Evolutionary conservation across 2,797 vertebrate species (phyloP).

Genomic region (Lepilemur septentrionalis): DNA sequence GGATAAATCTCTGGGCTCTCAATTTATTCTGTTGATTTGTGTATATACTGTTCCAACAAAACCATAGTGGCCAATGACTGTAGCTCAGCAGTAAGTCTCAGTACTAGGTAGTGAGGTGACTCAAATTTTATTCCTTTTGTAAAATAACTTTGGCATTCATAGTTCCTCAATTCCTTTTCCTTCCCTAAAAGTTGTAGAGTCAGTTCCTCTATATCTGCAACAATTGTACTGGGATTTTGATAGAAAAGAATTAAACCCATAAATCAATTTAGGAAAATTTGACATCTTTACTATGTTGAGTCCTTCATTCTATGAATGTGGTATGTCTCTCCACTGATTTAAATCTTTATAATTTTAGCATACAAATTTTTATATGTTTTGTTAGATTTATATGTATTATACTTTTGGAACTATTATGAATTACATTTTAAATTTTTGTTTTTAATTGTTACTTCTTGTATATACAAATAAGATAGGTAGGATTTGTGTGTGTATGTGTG

Average conservation of each 20-base stretch:
- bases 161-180: not conserved
- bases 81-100: not conserved
- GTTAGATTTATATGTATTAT: not conserved
- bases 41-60: not conserved
- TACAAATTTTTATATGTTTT: not conserved
- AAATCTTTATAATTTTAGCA: not conserved
- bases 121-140: not conserved
- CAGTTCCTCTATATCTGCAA: not conserved
- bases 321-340: not conserved
- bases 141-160: not conserved
- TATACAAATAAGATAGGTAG: not conserved
- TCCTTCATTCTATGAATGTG: not conserved
- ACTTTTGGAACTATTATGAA: not conserved
- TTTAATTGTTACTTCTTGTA: not conserved
- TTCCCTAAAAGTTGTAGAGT: not conserved
- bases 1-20: not conserved
- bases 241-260: not conserved
- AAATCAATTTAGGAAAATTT: not conserved
- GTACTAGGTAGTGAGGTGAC: not conserved
- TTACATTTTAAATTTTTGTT: not conserved
- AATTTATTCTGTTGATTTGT: not conserved
- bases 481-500: not conserved
- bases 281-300: not conserved
- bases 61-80: not conserved
- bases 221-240: not conserved